Evolutionary conservation across 1,140 invertebrate genomes (phyloP).

Genomic region (Aplysia californica): DNA sequence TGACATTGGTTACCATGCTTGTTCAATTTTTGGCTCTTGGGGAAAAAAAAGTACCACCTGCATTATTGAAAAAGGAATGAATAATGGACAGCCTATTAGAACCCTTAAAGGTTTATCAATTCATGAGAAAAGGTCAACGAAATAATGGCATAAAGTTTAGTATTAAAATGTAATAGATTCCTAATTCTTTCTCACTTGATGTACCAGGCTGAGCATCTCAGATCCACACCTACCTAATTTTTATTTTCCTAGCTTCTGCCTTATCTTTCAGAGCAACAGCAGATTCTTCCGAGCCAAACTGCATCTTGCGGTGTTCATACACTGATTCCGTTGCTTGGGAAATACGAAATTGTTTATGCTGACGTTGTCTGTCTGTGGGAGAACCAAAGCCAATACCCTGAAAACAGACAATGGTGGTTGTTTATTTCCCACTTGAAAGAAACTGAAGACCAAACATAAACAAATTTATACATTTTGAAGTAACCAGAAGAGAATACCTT

Average conservation of each 20-base stretch:
- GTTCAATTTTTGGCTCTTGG: too few species aligned
- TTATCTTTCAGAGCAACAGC: slow-evolving; percentile 77
- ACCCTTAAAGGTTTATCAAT: not conserved
- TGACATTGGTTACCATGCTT: too few species aligned
- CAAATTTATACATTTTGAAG: not conserved
- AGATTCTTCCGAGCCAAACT: slow-evolving; percentile 71
- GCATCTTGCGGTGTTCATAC: slow-evolving; percentile 79
- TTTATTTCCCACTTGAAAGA: too few species aligned
- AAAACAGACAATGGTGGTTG: not conserved
- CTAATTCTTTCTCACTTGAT: too few species aligned
- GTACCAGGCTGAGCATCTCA: not conserved
- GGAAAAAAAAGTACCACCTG: too few species aligned
- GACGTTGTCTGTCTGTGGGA: slow-evolving; percentile 80
- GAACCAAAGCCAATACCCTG: slow-evolving; percentile 80
- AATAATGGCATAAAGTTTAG: not conserved
- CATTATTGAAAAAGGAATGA: not conserved
- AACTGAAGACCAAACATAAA: not conserved
- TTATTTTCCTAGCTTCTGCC: slow-evolving; percentile 74
- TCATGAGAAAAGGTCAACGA: not conserved
- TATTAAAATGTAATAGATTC: too few species aligned
- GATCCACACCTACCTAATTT: slow-evolving; percentile 63
- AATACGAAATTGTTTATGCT: slow-evolving; percentile 78
- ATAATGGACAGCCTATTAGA: not conserved
- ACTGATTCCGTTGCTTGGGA: slow-evolving; percentile 81
- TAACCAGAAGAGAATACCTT: not conserved